Evolutionary conservation across 2,113 vertebrate genomes (phyloP), one percentile per base, ranked within the genome.

Genomic region (Vimba vimba): DNA sequence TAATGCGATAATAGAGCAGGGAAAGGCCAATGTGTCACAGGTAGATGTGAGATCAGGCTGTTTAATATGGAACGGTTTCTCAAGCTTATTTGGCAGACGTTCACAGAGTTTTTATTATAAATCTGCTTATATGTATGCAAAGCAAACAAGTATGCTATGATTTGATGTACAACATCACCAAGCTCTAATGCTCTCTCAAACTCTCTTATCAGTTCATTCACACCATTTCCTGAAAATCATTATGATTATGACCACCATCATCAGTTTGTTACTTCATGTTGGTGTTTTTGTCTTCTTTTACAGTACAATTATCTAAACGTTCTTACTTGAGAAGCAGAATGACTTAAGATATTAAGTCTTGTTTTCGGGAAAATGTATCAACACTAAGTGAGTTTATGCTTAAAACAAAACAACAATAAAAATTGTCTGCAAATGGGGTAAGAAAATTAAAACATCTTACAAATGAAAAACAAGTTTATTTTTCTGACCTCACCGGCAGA

Each of bases 11-110:
- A 33, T 52, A 30, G 64, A 36, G 52, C 55, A 62, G 30, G 30
- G 52, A 81, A 86, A 86, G 77, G 85, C 64, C 78, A 74, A 52
- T 36, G 47, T 83, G 81, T 83, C 64, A 55, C 50, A 55, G 82
- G 69, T 76, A 59, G 73, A 74, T 82, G 66, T 69, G 80, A 45
- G 60, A 39, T 84, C 13, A 8, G 73, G 59, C 79, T 62, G 50
- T 55, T 75, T 52, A 47, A 30, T 84, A 60, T 76, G 69, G 23
- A 75, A 50, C 30, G 39, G 33, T n/a, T 43, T 84, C n/a, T 43
- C 47, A 59, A 59, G 55, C 36, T 62, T 36, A 83, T 73, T 59
- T 74, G 52, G 15, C 69, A 73, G 10, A 55, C 13, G 43, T 25
- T 84, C 57, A 30, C 47, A 27, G 55, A 25, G 57, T 64, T 79